phyloP scores from a whole-genome alignment of 2,888 invertebrate species.

The Octodonta nipae region DNA sequence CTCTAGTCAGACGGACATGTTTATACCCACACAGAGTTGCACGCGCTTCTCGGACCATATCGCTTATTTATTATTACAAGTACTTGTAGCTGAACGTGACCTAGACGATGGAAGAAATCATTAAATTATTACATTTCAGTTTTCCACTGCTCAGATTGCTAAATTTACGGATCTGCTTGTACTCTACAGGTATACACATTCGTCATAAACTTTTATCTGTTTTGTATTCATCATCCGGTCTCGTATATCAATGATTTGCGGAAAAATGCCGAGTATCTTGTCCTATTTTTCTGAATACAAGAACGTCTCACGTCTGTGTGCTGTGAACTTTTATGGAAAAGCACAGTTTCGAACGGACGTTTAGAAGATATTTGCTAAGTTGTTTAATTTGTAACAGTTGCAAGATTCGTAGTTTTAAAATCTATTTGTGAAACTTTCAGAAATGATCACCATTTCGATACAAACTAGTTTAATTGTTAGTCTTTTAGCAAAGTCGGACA shows the following conservation, averaged over 20 bases:
- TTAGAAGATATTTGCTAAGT: not conserved
- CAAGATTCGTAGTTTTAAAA: too few relatives aligned
- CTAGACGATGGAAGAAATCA: conserved; percentile 33
- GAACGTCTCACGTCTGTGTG: not conserved
- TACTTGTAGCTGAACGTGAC: conserved; percentile 33
- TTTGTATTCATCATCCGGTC: conserved; percentile 4
- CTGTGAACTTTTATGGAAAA: not conserved
- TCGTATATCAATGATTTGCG: too few relatives aligned
- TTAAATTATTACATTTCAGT: conserved; percentile 29
- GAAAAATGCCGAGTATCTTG: too few relatives aligned
- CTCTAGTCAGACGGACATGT: conserved; percentile 35
- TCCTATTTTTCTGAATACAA: too few relatives aligned
- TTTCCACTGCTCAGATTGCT: conserved; percentile 18
- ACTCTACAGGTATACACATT: conserved; percentile 12
- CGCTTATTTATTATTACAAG: conserved; percentile 36
- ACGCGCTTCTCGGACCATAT: conserved; percentile 35
- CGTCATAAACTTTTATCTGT: conserved; percentile 12
- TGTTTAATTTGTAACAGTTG: too few relatives aligned
- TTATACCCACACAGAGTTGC: conserved; percentile 35
- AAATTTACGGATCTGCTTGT: conserved; percentile 15
- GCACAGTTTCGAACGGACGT: not conserved
- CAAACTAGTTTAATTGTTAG: too few relatives aligned
- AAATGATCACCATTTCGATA: too few relatives aligned
- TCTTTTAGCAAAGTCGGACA: too few relatives aligned
- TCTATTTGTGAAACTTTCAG: too few relatives aligned